These are phyloP conservation scores for Allobates femoralis DNA, from an alignment of 2,797 vertebrate species.

Conservation along the genomic window DNA sequence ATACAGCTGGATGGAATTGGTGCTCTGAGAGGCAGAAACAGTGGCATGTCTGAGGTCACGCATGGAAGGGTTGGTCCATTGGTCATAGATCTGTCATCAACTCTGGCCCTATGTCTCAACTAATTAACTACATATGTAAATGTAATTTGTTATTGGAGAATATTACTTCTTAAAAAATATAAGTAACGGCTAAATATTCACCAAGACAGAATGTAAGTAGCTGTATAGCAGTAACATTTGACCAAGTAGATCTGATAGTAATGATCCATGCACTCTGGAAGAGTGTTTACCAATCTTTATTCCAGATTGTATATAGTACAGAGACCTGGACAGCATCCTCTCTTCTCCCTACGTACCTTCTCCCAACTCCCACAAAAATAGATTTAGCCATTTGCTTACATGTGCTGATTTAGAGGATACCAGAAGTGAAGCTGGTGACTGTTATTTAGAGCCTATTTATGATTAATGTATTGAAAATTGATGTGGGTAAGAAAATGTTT, in stretches of 20 bases:
- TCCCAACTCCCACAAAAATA: too few relatives aligned
- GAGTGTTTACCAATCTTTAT: background rate
- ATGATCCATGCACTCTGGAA: background rate
- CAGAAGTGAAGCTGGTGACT: too few relatives aligned
- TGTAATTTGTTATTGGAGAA: background rate
- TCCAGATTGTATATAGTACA: too few relatives aligned
- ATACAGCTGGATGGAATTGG: conserved; percentile 15
- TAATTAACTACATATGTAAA: background rate
- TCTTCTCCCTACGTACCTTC: too few relatives aligned
- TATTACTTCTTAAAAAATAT: background rate
- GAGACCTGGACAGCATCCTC: too few relatives aligned
- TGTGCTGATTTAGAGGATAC: too few relatives aligned
- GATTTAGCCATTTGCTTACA: too few relatives aligned
- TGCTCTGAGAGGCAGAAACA: background rate
- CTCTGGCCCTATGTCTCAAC: background rate
- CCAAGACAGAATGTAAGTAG: background rate
- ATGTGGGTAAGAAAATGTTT: too few relatives aligned
- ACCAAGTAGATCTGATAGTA: background rate
- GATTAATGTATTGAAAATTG: too few relatives aligned
- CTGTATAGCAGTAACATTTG: background rate
- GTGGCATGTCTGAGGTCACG: background rate
- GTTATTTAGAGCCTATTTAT: too few relatives aligned
- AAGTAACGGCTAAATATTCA: background rate
- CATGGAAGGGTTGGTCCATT: background rate
- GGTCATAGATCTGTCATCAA: conserved; percentile 24